Base-by-base conservation (phyloP, 30 jellyfish, hydroid and myxozoan species). In the Catostylus mosaicus region DNA sequence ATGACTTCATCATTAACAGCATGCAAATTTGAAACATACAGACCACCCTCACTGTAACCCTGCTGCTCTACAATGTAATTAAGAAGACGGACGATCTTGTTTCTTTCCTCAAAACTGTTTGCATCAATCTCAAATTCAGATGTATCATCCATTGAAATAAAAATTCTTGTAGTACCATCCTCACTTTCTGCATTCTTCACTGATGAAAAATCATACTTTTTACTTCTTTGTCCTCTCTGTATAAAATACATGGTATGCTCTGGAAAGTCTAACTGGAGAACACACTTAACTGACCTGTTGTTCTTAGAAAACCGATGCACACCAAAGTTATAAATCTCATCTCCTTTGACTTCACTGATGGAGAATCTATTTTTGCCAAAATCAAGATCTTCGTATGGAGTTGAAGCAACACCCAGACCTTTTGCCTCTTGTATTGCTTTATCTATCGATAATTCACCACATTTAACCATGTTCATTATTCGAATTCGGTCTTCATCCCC, bases 381-480 rank as follows among this genome's bases (percentile, higher is more conserved):
- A 30, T 82, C 89, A 11, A 80, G 59, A 37, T 65, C 75, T 59
- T 79, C 92, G 37, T 92, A 82, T 9, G 96, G 97, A 0, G 86
- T 63, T 24, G 98, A 80, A 7, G 97, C 96, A 33, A 92, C 85
- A 23, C 98, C 98, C 37, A 92, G 84, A 0, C 95, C 97, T 43
- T 75, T 57, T 18, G 98, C 98, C 57, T 64, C 86, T 32, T 80
- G 88, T 3, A 92, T 52, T 27, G 98, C 98, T 60, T 75, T 73
- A 60, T 92, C 98, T 27, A 88, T 93, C 24, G 98, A 76, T 48
- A 92, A 22, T 40, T 80, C 84, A 1, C 98, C 99, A 37, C 84
- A 90, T 56, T 93, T 93, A 3, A 93, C 99, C 99, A 93, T 79
- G 34, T 93, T 82, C 99, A 93, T 93, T 8, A 93, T 73, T 80